Conservation (phyloP, 2,888 invertebrate species). For the Syritta pipiens region DNA sequence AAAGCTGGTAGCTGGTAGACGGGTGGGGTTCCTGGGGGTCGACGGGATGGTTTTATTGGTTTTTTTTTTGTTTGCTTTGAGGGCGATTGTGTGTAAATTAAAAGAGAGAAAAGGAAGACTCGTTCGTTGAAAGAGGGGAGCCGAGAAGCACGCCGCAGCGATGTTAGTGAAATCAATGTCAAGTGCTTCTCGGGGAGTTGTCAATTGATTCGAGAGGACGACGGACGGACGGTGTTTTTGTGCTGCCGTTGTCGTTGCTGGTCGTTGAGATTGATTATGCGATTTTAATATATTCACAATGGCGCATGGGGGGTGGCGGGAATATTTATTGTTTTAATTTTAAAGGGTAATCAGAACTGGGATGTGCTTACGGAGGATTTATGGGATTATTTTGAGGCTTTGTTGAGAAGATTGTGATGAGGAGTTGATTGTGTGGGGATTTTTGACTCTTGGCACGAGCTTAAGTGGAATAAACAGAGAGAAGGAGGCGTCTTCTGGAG, state of each 20-base stretch:
- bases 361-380: conserved; percentile 1
- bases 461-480: no score
- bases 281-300: conserved; percentile 39
- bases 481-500: no score
- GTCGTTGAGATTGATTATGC: conserved; percentile 37
- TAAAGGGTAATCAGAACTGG: background rate
- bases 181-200: conserved; percentile 43
- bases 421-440: background rate
- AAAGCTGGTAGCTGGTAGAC: conserved; percentile 33
- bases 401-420: background rate
- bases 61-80: conserved; percentile 31
- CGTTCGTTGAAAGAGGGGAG: background rate
- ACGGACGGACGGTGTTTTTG: background rate
- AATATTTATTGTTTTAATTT: conserved; percentile 52
- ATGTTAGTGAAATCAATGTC: conserved; percentile 51
- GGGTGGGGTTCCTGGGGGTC: conserved; percentile 29
- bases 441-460: no score
- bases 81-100: conserved; percentile 40
- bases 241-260: background rate
- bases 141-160: conserved; percentile 6
- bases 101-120: conserved; percentile 17
- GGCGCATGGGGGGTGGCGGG: background rate
- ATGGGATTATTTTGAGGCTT: conserved; percentile 1
- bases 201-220: conserved; percentile 44
- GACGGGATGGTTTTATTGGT: conserved; percentile 49